Base-by-base conservation (phyloP, 2,797 vertebrate species). In the Pangasius djambal region DNA sequence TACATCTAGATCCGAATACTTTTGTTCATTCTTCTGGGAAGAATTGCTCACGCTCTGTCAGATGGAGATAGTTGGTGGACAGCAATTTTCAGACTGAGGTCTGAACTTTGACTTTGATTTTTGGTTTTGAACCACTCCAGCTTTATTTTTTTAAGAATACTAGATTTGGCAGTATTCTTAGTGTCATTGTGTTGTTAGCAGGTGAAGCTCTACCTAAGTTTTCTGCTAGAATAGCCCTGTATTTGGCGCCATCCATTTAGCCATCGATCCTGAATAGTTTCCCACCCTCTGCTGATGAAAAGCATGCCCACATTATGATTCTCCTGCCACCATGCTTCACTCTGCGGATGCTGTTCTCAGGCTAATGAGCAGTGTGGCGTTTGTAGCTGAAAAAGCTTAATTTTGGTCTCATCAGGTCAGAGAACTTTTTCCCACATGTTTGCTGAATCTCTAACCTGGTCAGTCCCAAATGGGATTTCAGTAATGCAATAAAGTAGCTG, bases 191-290 rank as follows among this genome's bases (percentile, higher is more conserved):
- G 6, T 28, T 28, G 37, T 2, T 83, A 15, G n/a, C 31, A 81
- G 15, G 44, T 77, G 18, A 81, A 81, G 16, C 78, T 37, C 78
- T 25, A 40, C 40, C 13, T 31, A 37, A 12, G 25, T 44, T 63
- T 83, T 83, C 37, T n/a, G 6, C 22, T 81, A 81, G 52, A 81
- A 81, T 83, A 65, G 81, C 25, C 37, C 59, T n/a, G 34, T 8
- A 83, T 63, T 44, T 83, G 81, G 59, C 28, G 1, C 31, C 82
- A 83, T 83, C 82, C 25, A 48, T 83, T 65, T 48, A 20, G 2
- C 61, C 40, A 6, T 10, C 40, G 50, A 50, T 13, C 40, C 37
- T 67, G 28, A 31, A 40, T 9, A 67, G 61, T 18, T 67, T 65
- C 59, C 7, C 4, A 18, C 6, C 40, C 1, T 7, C 37, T 63